These are phyloP conservation scores for Rhinatrema bivittatum DNA, from an alignment of 2,797 vertebrate species.

Conservation along the genomic window DNA sequence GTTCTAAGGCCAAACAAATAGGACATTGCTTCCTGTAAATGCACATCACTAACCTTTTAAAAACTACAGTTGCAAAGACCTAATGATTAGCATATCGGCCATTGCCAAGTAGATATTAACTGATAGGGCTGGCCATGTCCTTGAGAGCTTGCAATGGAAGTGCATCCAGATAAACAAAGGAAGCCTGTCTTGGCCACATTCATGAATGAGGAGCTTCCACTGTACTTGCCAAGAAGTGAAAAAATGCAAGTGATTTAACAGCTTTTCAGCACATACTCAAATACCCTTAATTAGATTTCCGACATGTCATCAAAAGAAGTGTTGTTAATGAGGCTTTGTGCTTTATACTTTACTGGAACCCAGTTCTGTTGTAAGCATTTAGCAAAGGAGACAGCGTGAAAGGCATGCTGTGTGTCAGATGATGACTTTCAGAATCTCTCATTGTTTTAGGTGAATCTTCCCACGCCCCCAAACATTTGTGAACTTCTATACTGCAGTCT, in stretches of 20 bases:
- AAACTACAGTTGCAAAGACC: no score
- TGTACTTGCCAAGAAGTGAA: constrained; percentile 1
- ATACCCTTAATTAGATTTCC: constrained; percentile 14
- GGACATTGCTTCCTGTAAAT: no score
- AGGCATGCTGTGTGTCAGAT: constrained; percentile 9
- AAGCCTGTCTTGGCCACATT: background rate
- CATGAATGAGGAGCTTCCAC: background rate
- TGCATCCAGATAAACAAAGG: background rate
- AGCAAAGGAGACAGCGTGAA: constrained; percentile 21
- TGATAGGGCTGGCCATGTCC: no score
- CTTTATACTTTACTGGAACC: constrained; percentile 14
- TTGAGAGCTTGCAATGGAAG: no score
- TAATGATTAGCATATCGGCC: no score
- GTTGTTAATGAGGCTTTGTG: constrained; percentile 8
- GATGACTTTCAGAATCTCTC: constrained; percentile 17
- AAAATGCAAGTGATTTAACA: background rate
- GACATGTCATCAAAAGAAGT: constrained; percentile 1
- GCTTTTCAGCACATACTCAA: constrained; percentile 4
- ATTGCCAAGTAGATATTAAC: no score
- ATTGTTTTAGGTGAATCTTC: no score
- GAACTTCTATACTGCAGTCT: no score
- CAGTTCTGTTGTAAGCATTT: constrained; percentile 5
- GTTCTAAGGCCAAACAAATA: no score
- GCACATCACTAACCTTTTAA: no score
- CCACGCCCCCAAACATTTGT: no score